phyloP scores from a whole-genome alignment of 2,113 vertebrate genomes.

The Phaethornis superciliosus region DNA sequence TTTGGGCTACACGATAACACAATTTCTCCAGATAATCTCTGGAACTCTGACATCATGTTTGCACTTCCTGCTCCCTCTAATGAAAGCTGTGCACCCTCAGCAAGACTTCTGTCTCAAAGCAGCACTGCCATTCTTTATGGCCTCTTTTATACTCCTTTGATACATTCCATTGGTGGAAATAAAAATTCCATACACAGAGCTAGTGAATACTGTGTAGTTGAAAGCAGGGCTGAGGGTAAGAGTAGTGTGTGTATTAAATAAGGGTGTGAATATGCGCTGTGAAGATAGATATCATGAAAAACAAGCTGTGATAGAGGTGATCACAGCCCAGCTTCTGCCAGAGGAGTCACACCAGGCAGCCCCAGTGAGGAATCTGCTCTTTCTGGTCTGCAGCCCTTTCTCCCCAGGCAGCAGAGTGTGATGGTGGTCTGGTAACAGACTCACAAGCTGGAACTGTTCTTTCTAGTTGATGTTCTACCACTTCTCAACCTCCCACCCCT shows the following conservation, averaged over 20 bases:
- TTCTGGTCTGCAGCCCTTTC: neutral
- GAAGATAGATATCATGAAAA: neutral
- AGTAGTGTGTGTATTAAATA: neutral
- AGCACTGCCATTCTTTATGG: neutral
- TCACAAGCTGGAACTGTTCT: neutral
- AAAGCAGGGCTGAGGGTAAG: neutral
- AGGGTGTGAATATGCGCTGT: neutral
- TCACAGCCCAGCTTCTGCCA: neutral
- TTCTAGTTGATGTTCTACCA: neutral
- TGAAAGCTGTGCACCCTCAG: neutral
- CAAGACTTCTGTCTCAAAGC: conserved; percentile 21
- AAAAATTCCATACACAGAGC: neutral
- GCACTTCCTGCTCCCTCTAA: conserved; percentile 40
- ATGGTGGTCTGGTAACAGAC: neutral
- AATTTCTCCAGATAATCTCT: conserved; percentile 37
- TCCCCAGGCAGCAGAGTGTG: neutral
- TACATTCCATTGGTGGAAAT: conserved; percentile 18
- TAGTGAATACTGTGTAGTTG: neutral
- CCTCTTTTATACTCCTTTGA: conserved; percentile 18
- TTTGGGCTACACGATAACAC: conserved; percentile 55
- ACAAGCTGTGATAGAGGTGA: neutral
- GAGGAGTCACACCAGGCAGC: neutral
- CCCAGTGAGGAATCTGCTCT: neutral
- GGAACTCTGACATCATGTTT: conserved; percentile 22
- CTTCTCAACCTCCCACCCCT: neutral